Percentiles rank a stretch among this genome's conserved stretches.
These are phyloP conservation scores for Onychorhynchus coronatus DNA, from an alignment of 2,113 vertebrate species.

Conservation along the genomic window DNA sequence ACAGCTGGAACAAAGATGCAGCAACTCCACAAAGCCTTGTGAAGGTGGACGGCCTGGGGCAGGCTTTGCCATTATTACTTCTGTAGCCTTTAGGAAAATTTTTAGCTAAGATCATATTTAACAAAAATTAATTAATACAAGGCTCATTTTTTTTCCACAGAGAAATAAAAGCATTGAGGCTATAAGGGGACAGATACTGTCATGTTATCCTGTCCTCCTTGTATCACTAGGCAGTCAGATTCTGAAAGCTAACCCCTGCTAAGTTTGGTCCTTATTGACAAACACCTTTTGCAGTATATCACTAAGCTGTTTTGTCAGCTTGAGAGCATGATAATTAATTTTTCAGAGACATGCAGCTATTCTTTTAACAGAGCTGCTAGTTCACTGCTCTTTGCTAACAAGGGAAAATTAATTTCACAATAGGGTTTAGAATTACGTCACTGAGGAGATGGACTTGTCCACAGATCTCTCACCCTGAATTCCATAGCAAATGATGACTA, in stretches of 20 bases:
- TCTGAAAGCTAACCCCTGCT: background rate
- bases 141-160: background rate
- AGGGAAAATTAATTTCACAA: background rate
- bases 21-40: too few relatives aligned
- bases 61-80: background rate
- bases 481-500: background rate
- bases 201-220: background rate
- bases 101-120: background rate
- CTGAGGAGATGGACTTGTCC: background rate
- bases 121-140: background rate
- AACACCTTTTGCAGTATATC: background rate
- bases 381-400: background rate
- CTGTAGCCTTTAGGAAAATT: background rate
- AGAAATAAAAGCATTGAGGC: background rate
- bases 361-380: background rate
- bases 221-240: background rate
- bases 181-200: background rate
- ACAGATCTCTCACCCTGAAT: background rate
- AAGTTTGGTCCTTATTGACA: background rate
- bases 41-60: too few relatives aligned
- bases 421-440: background rate
- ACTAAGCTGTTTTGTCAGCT: background rate
- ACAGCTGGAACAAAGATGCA: background rate
- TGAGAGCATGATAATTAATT: background rate
- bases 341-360: background rate